Conservation (phyloP, 2,888 invertebrate species). For the Orthonevra nobilis region DNA sequence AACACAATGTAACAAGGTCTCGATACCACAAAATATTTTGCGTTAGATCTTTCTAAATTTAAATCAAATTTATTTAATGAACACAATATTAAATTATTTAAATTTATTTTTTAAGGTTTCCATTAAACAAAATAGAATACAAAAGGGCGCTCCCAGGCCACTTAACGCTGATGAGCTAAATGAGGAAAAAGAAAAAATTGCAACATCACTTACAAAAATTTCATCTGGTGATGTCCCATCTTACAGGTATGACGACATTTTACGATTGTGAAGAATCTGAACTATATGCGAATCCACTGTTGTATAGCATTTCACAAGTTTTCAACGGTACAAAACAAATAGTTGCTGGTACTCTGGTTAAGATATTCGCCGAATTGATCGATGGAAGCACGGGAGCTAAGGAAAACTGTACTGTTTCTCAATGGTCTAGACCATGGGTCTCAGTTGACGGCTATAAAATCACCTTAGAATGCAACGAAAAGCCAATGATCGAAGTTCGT, state of each 20-base stretch:
- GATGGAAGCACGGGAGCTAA: conserved; percentile 80
- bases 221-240: conserved; percentile 50
- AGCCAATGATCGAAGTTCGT: conserved; percentile 73
- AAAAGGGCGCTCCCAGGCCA: neutral
- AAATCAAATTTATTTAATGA: too few relatives aligned
- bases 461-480: conserved; percentile 78
- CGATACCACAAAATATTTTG: too few relatives aligned
- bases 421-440: conserved; percentile 84
- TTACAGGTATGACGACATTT: conserved; percentile 44
- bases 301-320: conserved; percentile 24
- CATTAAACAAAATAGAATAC: too few relatives aligned
- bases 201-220: conserved; percentile 25
- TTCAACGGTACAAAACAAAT: conserved; percentile 41
- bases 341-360: conserved; percentile 76
- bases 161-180: conserved; percentile 29
- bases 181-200: conserved; percentile 19
- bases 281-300: neutral
- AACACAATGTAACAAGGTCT: too few relatives aligned
- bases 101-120: conserved; percentile 6
- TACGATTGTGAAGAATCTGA: too few relatives aligned
- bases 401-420: conserved; percentile 76
- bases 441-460: conserved; percentile 78
- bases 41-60: too few relatives aligned
- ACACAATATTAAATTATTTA: too few relatives aligned
- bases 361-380: conserved; percentile 82